Base-by-base conservation (phyloP, 2,888 invertebrate species). In the Pedicia rivosa region DNA sequence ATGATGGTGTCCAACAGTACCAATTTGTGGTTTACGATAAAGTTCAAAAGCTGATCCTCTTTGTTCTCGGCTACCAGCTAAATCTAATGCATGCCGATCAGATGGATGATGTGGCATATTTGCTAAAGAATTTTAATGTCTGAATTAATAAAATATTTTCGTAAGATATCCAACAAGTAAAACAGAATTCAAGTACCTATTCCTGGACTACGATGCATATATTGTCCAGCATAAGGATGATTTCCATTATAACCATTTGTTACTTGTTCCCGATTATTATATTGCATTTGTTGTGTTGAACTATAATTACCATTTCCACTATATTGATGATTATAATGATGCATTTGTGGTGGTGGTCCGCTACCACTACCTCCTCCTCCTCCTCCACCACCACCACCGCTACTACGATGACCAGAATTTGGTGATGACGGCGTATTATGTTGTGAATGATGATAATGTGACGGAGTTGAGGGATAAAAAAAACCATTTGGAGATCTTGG, bases 11-110 rank as follows among this genome's bases (percentile, higher is more conserved):
- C 58, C 58, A 19, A 55, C 52, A 39, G 56, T 52, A 44, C 62
- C 62, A 44, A 61, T 56, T 53, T 83, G 74, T 8, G 90, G 90
- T 62, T 91, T 91, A 46, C 88, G 75, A 58, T 91, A 92, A 43
- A 91, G 66, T 61, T 91, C 91, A 57, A 92, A 91, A n/a, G 92
- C 92, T 44, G 90, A 90, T 19, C 90, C 90, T 37, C 90, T 68
- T 53, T 90, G 88, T 55, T 90, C 90, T 49, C 83, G 70, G 51
- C 87, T 81, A 34, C 88, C 87, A 36, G 86, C 84, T 54, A 90
- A 65, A 58, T 73, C 73, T 60, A 62, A 50, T 16, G 58, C 57
- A 43, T 59, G 59, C 10, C 61, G 55, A 42, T 60, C 59, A 3
- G 59, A 56, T 5, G 59, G 55, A 36, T 59, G 61, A 1, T 58